A percentile compares a stretch with the other conserved stretches of the same genome.
Evolutionary conservation across 2,888 invertebrate genomes (phyloP).

Genomic region (Acanthosepion lycidas): DNA sequence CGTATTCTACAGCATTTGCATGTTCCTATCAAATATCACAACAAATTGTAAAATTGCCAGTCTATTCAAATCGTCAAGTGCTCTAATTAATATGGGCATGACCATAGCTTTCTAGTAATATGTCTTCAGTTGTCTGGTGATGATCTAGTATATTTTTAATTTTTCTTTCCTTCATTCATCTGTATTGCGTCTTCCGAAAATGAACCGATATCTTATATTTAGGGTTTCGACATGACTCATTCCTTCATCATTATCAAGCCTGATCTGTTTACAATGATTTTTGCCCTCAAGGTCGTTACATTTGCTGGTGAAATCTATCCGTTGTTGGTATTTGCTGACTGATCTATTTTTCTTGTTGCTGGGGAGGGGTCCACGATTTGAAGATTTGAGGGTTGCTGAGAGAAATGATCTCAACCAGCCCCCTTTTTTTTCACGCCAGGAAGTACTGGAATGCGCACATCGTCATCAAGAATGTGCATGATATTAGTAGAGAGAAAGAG

Average conservation of each 20-base stretch:
- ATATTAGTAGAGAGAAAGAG: background rate
- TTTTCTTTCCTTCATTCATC: background rate
- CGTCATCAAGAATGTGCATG: slow-evolving; percentile 4
- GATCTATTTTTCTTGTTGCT: background rate
- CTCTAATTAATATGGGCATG: background rate
- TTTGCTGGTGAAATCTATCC: background rate
- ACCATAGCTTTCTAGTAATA: background rate
- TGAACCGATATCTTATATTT: background rate
- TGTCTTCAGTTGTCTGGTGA: background rate
- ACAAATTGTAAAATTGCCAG: too few relatives aligned
- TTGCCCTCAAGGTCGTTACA: slow-evolving; percentile 33
- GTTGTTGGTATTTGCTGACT: background rate
- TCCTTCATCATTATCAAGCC: background rate
- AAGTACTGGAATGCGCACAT: background rate
- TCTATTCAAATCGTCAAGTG: too few relatives aligned
- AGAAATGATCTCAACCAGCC: background rate
- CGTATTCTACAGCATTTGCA: too few relatives aligned
- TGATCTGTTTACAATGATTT: background rate
- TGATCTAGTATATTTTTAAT: background rate
- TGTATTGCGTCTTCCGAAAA: background rate
- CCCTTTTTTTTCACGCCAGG: background rate
- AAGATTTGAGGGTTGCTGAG: background rate
- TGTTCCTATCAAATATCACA: too few relatives aligned
- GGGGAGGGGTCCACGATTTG: background rate
- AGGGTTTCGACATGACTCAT: slow-evolving; percentile 33